Conservation (phyloP, 2,797 vertebrate genomes). For the Hipposideros larvatus region DNA sequence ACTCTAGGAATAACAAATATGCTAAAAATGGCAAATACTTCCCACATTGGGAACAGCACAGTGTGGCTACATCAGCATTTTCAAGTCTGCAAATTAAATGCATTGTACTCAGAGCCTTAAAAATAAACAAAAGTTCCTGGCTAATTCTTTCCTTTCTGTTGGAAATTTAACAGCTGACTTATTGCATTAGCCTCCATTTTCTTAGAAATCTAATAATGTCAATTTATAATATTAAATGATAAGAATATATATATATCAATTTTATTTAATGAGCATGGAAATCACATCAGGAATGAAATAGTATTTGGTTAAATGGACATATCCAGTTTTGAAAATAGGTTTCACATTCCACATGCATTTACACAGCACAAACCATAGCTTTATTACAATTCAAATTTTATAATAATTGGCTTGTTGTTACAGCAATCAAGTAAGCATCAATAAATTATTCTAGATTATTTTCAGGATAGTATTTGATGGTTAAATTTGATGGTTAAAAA, state of each 20-base stretch:
- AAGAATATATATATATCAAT: neutral
- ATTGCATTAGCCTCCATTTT: neutral
- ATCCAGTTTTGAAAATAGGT: slow-evolving; percentile 45
- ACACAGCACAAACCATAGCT: neutral
- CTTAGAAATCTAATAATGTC: slow-evolving; percentile 72
- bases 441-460: slow-evolving; percentile 31
- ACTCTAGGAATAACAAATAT: neutral
- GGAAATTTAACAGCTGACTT: slow-evolving; percentile 13
- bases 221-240: slow-evolving; percentile 68
- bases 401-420: neutral
- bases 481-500: slow-evolving; percentile 15
- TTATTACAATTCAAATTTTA: neutral
- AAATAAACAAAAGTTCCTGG: neutral
- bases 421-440: slow-evolving; percentile 15
- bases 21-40: slow-evolving; percentile 15
- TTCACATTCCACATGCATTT: neutral
- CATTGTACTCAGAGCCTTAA: neutral
- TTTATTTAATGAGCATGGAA: slow-evolving; percentile 73
- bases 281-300: slow-evolving; percentile 63
- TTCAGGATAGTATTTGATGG: slow-evolving; percentile 31
- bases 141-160: neutral
- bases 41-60: neutral
- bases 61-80: neutral
- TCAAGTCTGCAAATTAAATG: neutral
- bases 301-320: slow-evolving; percentile 83